Percentiles rank a stretch among this genome's conserved stretches.
Evolutionary conservation across 2,797 vertebrate species (phyloP).

Genomic region (Gobionotothen gibberifrons): DNA sequence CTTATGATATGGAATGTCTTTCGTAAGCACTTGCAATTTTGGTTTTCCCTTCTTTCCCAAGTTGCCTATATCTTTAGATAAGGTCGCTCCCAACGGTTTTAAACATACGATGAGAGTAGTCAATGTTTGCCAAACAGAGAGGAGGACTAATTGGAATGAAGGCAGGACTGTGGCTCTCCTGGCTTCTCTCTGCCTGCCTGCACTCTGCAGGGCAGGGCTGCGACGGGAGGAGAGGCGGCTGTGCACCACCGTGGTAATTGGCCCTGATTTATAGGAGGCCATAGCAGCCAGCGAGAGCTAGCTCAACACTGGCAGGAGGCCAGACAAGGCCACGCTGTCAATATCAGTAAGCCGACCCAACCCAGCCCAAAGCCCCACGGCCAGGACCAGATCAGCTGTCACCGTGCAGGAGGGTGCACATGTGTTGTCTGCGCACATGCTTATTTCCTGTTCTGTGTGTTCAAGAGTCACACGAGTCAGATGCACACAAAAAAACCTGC

Average conservation of each 20-base stretch:
- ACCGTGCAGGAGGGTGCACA: slow-evolving; percentile 12
- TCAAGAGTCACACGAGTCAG: slow-evolving; percentile 26
- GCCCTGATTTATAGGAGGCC: slow-evolving; percentile 81
- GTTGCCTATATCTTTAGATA: slow-evolving; percentile 17
- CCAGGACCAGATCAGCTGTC: slow-evolving; percentile 53
- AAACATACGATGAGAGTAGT: slow-evolving; percentile 16
- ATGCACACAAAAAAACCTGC: slow-evolving; percentile 37
- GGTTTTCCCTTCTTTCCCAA: not conserved
- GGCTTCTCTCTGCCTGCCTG: slow-evolving; percentile 49
- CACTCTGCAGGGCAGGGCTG: slow-evolving; percentile 65
- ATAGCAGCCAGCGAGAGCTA: slow-evolving; percentile 66
- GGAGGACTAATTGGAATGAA: slow-evolving; percentile 57
- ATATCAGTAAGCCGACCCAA: slow-evolving; percentile 68
- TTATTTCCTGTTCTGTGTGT: slow-evolving; percentile 23
- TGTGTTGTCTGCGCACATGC: slow-evolving; percentile 15
- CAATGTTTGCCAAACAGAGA: slow-evolving; percentile 35
- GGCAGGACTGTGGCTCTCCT: slow-evolving; percentile 57
- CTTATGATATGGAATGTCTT: not conserved
- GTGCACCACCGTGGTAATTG: slow-evolving; percentile 76
- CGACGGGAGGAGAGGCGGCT: slow-evolving; percentile 64
- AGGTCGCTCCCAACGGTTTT: slow-evolving; percentile 8
- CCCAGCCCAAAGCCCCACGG: slow-evolving; percentile 37
- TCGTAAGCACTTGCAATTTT: not conserved
- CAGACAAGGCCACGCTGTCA: slow-evolving; percentile 72
- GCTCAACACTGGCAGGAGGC: slow-evolving; percentile 69